Base-by-base conservation (phyloP, 37 sponge, comb jelly and placozoan species). In the Chondrosia reniformis region DNA sequence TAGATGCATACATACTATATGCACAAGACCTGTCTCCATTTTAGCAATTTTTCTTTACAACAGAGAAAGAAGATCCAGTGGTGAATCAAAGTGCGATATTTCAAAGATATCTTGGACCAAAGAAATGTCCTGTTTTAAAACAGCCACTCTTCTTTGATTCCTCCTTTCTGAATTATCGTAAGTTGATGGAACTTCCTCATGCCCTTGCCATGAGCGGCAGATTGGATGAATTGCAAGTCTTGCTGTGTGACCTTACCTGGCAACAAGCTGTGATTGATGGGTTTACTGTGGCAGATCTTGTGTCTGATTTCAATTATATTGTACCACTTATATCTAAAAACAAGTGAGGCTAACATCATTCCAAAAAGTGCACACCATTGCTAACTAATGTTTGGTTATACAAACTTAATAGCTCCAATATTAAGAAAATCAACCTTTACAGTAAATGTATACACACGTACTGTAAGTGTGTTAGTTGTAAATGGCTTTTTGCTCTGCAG, bases 131-230 rank as follows among this genome's bases (percentile, higher is more conserved):
- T 39, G 39, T 34, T 25, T 6, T 69, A 1, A 52, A 33, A 13
- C 86, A 92, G 63, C 89, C 72, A 45, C 41, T 84, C 55, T 21
- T 63, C 0, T 21, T 82, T 42, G 64, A 75, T 67, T 71, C 30
- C 4, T 65, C 80, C n/a, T 24, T 17, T 36, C 61, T 62, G 27
- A 92, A 92, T 36, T 32, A 34, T 55, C 83, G 93, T 17, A 89
- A 85, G 55, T 49, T 92, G 43, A 31, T 22, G 4, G 89, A 89
- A 74, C 81, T 92, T n/a, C 93, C 93, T 15, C 39, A 81, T 64
- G 59, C 54, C 19, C 78, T 92, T 28, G 76, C 67, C 4, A 62
- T 32, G 21, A 24, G 63, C 30, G 75, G 65, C 19, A 75, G 79
- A 43, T 19, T 71, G 42, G 38, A 67, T 0, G 84, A 77, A 37